phyloP scores from a whole-genome alignment of 2,113 vertebrate genomes.

The Takifugu bimaculatus region DNA sequence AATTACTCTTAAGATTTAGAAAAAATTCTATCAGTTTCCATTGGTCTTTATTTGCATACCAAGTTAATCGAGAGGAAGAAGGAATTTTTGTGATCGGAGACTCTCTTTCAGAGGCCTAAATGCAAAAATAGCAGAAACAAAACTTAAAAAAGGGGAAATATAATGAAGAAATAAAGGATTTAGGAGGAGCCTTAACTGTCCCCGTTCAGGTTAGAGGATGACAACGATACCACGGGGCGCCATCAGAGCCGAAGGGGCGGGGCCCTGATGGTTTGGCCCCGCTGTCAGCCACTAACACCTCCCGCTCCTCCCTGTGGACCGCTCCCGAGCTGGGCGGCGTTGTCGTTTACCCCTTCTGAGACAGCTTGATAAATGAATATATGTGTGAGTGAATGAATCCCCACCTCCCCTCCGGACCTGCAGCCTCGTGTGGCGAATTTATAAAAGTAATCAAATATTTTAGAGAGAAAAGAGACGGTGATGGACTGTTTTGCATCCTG shows the following conservation, averaged over 20 bases:
- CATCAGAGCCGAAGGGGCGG: conserved; percentile 34
- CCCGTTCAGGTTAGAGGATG: too few relatives aligned
- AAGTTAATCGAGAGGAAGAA: conserved; percentile 3
- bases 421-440: not conserved
- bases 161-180: too few relatives aligned
- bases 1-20: too few relatives aligned
- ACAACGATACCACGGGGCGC: conserved; percentile 10
- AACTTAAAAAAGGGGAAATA: too few relatives aligned
- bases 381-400: conserved; percentile 39
- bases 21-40: not conserved
- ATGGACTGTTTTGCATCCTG: too few relatives aligned
- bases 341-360: conserved; percentile 49
- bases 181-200: not conserved
- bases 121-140: too few relatives aligned
- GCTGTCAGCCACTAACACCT: conserved; percentile 36
- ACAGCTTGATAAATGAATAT: conserved; percentile 60
- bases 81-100: too few relatives aligned
- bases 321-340: conserved; percentile 32
- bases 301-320: conserved; percentile 16
- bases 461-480: too few relatives aligned
- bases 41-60: not conserved
- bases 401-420: conserved; percentile 4
- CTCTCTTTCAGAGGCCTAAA: too few relatives aligned
- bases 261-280: conserved; percentile 47
- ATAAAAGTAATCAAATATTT: too few relatives aligned